Conservation (phyloP, 2,888 invertebrate species). For the Melikaiella ostensackeni region DNA sequence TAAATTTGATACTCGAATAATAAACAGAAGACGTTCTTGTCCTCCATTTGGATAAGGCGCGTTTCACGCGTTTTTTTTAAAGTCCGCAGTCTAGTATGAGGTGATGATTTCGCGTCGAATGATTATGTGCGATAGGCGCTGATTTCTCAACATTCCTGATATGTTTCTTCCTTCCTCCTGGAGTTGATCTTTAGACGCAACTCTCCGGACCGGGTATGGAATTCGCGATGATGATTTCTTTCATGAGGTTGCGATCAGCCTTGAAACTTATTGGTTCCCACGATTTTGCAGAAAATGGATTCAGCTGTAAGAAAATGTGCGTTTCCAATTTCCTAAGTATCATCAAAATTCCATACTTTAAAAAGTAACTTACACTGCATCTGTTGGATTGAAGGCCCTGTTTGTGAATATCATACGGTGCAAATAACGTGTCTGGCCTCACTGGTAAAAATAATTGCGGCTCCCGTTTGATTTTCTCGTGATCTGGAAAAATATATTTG, state of each 20-base stretch:
- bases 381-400: conserved; percentile 75
- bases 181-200: conserved; percentile 83
- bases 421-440: conserved; percentile 75
- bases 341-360: no score
- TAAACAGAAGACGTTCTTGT: background rate
- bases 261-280: conserved; percentile 77
- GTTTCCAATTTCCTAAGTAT: no score
- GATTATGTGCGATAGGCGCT: conserved; percentile 46
- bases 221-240: conserved; percentile 85
- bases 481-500: conserved; percentile 61
- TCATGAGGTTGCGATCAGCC: conserved; percentile 75
- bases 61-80: conserved; percentile 16
- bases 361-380: conserved; percentile 70
- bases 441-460: conserved; percentile 75
- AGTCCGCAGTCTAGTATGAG: conserved; percentile 34
- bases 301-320: conserved; percentile 63
- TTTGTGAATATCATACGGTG: conserved; percentile 75
- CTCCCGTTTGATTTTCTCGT: conserved; percentile 73
- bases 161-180: conserved; percentile 57
- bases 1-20: conserved; percentile 5
- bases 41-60: conserved; percentile 15
- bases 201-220: conserved; percentile 93
- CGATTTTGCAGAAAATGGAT: conserved; percentile 75
- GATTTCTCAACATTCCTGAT: conserved; percentile 63
- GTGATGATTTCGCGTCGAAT: conserved; percentile 35